These are phyloP conservation scores for Chionis minor DNA, from an alignment of 2,113 vertebrate species.

Conservation along the genomic window DNA sequence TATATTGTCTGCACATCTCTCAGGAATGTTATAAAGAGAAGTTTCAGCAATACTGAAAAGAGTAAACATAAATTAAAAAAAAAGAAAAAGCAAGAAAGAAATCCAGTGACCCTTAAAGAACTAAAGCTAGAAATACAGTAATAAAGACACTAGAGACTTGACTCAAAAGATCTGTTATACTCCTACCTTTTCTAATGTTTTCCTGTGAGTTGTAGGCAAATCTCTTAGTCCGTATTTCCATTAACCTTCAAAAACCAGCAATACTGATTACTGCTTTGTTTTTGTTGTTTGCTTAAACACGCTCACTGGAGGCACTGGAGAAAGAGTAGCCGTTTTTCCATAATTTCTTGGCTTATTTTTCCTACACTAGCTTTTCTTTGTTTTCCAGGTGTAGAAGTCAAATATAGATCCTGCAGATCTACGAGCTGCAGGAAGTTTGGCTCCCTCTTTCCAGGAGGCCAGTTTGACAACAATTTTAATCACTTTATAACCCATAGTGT, in stretches of 20 bases:
- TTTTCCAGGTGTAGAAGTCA: not conserved
- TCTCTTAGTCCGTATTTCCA: not conserved
- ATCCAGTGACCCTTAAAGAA: slow-evolving; percentile 32
- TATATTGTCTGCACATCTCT: not conserved
- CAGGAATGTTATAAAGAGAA: not conserved
- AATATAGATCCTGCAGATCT: slow-evolving; percentile 17
- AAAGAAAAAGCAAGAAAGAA: not conserved
- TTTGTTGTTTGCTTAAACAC: not conserved
- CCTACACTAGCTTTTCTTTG: not conserved
- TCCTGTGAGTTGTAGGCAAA: not conserved
- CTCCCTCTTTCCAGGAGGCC: slow-evolving; percentile 38
- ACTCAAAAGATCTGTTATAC: not conserved
- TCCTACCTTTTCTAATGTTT: not conserved
- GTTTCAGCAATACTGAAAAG: slow-evolving; percentile 10
- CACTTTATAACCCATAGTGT: slow-evolving; percentile 44
- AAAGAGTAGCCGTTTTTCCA: not conserved
- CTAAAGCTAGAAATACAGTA: slow-evolving; percentile 12
- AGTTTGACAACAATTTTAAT: slow-evolving; percentile 58
- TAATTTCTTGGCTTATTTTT: not conserved
- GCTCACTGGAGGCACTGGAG: not conserved
- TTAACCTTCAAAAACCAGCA: slow-evolving; percentile 15
- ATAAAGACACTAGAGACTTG: slow-evolving; percentile 37
- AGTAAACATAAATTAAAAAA: not conserved
- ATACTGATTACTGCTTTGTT: not conserved
- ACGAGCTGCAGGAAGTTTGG: not conserved